Evolutionary conservation across 35 echinoderm and acorn worm genomes (phyloP), one percentile per base, ranked within the genome.

Genomic region (Amphiura filiformis): DNA sequence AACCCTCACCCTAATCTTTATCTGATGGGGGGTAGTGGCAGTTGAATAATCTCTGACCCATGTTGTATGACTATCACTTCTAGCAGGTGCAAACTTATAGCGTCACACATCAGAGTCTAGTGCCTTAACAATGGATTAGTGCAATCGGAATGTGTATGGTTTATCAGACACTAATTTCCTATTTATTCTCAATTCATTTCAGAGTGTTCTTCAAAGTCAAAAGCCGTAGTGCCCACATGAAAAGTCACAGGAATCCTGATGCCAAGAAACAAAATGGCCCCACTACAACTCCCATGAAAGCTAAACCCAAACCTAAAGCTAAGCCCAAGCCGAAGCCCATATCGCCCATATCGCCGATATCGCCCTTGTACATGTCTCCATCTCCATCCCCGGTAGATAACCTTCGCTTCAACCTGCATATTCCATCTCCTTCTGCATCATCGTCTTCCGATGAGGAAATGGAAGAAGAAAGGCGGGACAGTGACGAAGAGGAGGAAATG

Each of bases 191-290:
- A 1, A 35, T 38, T 57, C 81, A 61, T 36, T 78, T 75, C 96
- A 98, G 96, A 26, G 93, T 87, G 1, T 98, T 98, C 83, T 39
- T 87, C 80, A 98, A 98, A 56, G 86, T 98, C 0, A 94, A 94
- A 84, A 98, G 96, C 39, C 89, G 96, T 18, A 98, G 91, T 84
- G 93, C 93, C 9, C 96, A 98, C 96, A 98, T 98, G 96, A 98
- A 94, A 84, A 94, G 86, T 77, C 96, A 98, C 39, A 84, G 86
- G 23, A 86, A 77, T 36, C 33, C 78, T 26, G 93, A 95, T 1
- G 76, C 56, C 28, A 85, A 57, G 38, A 84, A 61, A 31, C 36
- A 76, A 65, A 42, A 75, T 23, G 44, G 44, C 18, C 34, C 28
- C 56, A 26, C 38, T 38, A 23, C 79, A 31, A 18, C 79, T 1